Conservation (phyloP, 1,140 invertebrate genomes). For the Acyrthosiphon pisum region DNA sequence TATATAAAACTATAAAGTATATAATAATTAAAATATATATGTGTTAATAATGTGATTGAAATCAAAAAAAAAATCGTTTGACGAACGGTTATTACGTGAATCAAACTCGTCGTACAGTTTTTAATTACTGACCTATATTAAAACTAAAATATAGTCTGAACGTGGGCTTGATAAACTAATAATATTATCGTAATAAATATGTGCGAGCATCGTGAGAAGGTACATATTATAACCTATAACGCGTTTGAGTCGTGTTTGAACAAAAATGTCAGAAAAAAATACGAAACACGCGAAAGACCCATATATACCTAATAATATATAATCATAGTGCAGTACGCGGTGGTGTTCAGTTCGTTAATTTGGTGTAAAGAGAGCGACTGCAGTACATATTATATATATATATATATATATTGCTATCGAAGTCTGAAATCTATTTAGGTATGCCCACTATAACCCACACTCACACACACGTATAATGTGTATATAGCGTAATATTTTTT, state of each 20-base stretch:
- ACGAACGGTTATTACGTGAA: neutral
- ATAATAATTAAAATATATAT: too few relatives aligned
- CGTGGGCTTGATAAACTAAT: neutral
- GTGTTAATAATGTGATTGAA: too few relatives aligned
- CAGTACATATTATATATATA: neutral
- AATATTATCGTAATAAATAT: neutral
- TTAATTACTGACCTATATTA: neutral
- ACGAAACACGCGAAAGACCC: neutral
- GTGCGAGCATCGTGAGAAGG: neutral
- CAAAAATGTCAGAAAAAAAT: neutral
- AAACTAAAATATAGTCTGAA: neutral
- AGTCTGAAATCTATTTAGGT: conserved; percentile 1
- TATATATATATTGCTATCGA: conserved; percentile 8
- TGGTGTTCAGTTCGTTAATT: neutral
- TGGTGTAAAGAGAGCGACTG: neutral
- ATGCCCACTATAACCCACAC: neutral
- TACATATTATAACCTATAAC: neutral
- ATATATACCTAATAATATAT: neutral
- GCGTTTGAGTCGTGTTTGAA: neutral
- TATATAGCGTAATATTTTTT: neutral
- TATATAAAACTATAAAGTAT: too few relatives aligned
- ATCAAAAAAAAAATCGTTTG: neutral
- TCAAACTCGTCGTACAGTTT: neutral
- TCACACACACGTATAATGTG: neutral
- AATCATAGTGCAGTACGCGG: neutral